Evolutionary conservation across 2,113 vertebrate species (phyloP).

Genomic region (Alectura lathami): DNA sequence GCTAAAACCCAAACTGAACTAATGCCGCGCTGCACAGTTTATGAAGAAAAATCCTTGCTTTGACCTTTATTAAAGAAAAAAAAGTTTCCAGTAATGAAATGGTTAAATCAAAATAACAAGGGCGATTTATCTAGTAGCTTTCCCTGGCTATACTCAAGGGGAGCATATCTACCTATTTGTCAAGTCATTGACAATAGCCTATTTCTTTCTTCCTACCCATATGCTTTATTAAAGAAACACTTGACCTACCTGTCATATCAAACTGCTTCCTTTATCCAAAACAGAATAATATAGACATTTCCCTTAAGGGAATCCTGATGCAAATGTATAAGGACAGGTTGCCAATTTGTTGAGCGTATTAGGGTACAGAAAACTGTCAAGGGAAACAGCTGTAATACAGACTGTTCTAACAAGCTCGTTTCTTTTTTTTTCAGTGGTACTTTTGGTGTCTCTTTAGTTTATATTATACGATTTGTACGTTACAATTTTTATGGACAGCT

Average conservation of each 20-base stretch:
- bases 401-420: slow-evolving; percentile 93
- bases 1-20: not conserved
- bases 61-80: slow-evolving; percentile 17
- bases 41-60: not conserved
- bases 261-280: slow-evolving; percentile 91
- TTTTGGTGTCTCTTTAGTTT: slow-evolving; percentile 82
- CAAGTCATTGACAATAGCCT: slow-evolving; percentile 80
- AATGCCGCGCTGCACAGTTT: not conserved
- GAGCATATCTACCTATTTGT: slow-evolving; percentile 86
- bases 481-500: slow-evolving; percentile 82
- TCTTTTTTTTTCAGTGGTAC: slow-evolving; percentile 77
- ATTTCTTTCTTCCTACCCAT: slow-evolving; percentile 77
- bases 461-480: slow-evolving; percentile 75
- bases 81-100: slow-evolving; percentile 57
- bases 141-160: slow-evolving; percentile 75
- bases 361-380: slow-evolving; percentile 81
- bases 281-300: slow-evolving; percentile 88
- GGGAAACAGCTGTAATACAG: slow-evolving; percentile 82
- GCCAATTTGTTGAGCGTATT: slow-evolving; percentile 88
- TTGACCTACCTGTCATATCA: slow-evolving; percentile 91
- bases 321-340: slow-evolving; percentile 91
- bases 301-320: slow-evolving; percentile 89
- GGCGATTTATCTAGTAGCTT: slow-evolving; percentile 78
- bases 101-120: slow-evolving; percentile 85
- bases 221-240: slow-evolving; percentile 91